Evolutionary conservation across 2,113 vertebrate genomes (phyloP).

Genomic region (Neoarius graeffei): DNA sequence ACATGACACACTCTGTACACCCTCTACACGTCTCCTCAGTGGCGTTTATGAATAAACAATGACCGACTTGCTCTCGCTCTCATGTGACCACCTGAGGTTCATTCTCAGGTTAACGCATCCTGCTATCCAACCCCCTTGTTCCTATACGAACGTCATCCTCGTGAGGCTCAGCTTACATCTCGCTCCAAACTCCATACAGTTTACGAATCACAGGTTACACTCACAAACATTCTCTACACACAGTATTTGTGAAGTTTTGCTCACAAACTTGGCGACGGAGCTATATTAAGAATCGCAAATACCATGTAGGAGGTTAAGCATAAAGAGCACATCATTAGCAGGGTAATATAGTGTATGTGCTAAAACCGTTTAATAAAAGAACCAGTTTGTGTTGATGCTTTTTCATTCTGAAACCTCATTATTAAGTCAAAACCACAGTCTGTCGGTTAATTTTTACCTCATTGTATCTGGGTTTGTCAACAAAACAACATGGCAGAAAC

Average conservation of each 20-base stretch:
- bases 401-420: neutral
- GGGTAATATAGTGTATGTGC: neutral
- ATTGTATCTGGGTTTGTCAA: neutral
- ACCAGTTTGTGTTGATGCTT: neutral
- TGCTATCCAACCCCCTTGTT: constrained; percentile 3
- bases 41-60: constrained; percentile 43
- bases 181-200: neutral
- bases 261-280: neutral
- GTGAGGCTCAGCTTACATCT: neutral
- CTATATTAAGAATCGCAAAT: neutral
- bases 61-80: constrained; percentile 33
- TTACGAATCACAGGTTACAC: neutral
- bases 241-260: neutral
- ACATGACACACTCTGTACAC: neutral
- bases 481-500: neutral
- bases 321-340: neutral
- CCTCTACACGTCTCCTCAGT: neutral
- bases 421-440: neutral
- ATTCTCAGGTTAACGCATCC: constrained; percentile 25
- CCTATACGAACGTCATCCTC: neutral
- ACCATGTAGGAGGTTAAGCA: neutral
- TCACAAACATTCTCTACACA: neutral
- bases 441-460: neutral
- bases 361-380: neutral
- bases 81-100: constrained; percentile 40